Conservation (phyloP, 2,888 invertebrate species). For the Diaprepes abbreviatus region DNA sequence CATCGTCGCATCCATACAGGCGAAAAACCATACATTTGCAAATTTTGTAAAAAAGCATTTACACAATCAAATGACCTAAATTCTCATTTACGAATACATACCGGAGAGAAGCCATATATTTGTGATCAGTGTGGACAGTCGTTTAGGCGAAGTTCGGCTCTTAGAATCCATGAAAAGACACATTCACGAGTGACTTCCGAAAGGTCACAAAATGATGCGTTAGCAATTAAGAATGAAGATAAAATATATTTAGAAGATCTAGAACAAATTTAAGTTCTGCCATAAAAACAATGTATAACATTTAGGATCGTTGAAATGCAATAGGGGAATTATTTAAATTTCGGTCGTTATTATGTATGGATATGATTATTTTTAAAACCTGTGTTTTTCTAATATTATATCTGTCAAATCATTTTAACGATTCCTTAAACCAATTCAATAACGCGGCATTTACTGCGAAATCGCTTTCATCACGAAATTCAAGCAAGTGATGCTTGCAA, state of each 20-base stretch:
- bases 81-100: constrained; percentile 65
- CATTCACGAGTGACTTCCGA: constrained; percentile 51
- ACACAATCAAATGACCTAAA: constrained; percentile 65
- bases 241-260: constrained; percentile 42
- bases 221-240: constrained; percentile 5
- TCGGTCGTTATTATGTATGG: too few relatives aligned
- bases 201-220: background rate
- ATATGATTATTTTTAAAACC: too few relatives aligned
- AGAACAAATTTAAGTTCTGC: constrained; percentile 33
- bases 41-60: constrained; percentile 65
- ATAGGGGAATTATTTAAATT: too few relatives aligned
- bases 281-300: background rate
- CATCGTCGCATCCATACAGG: constrained; percentile 78
- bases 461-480: too few relatives aligned
- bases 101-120: constrained; percentile 61
- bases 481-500: too few relatives aligned
- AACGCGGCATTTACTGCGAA: too few relatives aligned
- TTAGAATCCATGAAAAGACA: constrained; percentile 66
- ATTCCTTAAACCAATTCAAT: too few relatives aligned
- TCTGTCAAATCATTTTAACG: too few relatives aligned
- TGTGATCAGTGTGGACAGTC: constrained; percentile 66
- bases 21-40: constrained; percentile 70
- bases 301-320: too few relatives aligned
- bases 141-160: constrained; percentile 66
- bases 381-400: too few relatives aligned